Evolutionary conservation across 2,888 invertebrate species (phyloP).

Genomic region (Zaprionus obscuricornis): DNA sequence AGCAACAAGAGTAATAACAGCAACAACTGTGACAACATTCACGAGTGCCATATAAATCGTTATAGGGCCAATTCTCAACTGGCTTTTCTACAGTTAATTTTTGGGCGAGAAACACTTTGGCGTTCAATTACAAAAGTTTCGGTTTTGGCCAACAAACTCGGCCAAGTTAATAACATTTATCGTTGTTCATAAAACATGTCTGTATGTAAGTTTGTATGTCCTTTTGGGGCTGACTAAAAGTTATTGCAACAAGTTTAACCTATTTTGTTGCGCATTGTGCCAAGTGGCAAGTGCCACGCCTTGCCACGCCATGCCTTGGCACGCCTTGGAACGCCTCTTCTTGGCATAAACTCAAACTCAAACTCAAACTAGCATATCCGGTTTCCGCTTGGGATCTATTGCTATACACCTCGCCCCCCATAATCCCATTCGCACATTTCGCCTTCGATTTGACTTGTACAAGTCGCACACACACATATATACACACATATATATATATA

Average conservation of each 20-base stretch:
- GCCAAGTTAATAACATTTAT: constrained; percentile 72
- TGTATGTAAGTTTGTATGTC: constrained; percentile 16
- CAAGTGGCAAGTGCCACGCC: constrained; percentile 4
- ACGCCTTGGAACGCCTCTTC: no score
- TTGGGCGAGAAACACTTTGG: constrained; percentile 33
- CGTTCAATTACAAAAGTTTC: constrained; percentile 73
- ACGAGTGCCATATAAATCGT: constrained; percentile 29
- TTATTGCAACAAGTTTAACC: constrained; percentile 73
- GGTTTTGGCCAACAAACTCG: constrained; percentile 47
- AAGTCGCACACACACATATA: background rate
- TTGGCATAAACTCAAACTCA: no score
- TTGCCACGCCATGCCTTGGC: no score
- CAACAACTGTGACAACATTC: no score
- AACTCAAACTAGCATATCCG: constrained; percentile 43
- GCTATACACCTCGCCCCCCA: background rate
- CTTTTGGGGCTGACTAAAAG: constrained; percentile 47
- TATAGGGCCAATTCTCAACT: constrained; percentile 48
- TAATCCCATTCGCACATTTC: no score
- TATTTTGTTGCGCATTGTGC: constrained; percentile 33
- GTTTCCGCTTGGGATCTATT: constrained; percentile 50
- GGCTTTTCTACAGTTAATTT: constrained; percentile 53
- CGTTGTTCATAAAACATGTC: constrained; percentile 61
- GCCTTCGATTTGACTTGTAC: constrained; percentile 4
- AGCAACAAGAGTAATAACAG: no score
- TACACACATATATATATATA: background rate